Evolutionary conservation across 2,113 vertebrate genomes (phyloP), one percentile per base, ranked within the genome.

Genomic region (Paradoxurus hermaphroditus): DNA sequence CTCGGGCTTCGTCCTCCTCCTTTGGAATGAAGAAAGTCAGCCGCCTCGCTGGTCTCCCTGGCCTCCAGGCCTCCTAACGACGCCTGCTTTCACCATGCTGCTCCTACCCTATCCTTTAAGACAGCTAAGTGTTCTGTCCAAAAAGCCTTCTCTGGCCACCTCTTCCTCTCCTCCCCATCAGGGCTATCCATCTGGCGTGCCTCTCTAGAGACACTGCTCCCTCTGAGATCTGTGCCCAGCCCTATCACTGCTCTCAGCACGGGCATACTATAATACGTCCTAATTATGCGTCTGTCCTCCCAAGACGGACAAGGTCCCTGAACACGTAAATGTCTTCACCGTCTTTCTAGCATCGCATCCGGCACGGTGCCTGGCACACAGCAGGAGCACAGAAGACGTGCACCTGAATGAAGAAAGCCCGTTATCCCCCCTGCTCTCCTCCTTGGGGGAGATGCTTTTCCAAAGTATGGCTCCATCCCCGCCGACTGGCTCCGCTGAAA

Each of bases 311-410:
- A 31, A 41, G 25, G 13, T 36, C 56, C n/a, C 53, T 4, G 5
- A 25, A 68, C 41, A 23, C 21, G 39, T 46, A 8, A 8, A 19
- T 0, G 1, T 15, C 79, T 59, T 49, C 8, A 44, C 14, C n/a
- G 21, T 12, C 46, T 75, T 34, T 68, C n/a, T 34, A 13, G 18
- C 18, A 13, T 21, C 3, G 70, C 36, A 18, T 12, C 75, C n/a
- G 65, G 34, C 62, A 44, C 44, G 8, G 70, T 36, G 36, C 53
- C 12, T n/a, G 62, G 59, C 7, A 77, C 31, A 19, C 18, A 5
- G 25, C 0, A 44, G 39, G 25, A n/a, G 39, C n/a, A n/a, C 10
- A 31, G 59, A 8, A 73, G 62, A 72, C 0, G n/a, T 2, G 4
- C 25, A 70, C 9, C 36, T 31, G 18, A 36, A 46, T 1, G 10